Percentiles rank a stretch among this genome's conserved stretches.
These are phyloP conservation scores for Melanotaenia pygmaea DNA, from an alignment of 2,797 vertebrate species.

Conservation along the genomic window DNA sequence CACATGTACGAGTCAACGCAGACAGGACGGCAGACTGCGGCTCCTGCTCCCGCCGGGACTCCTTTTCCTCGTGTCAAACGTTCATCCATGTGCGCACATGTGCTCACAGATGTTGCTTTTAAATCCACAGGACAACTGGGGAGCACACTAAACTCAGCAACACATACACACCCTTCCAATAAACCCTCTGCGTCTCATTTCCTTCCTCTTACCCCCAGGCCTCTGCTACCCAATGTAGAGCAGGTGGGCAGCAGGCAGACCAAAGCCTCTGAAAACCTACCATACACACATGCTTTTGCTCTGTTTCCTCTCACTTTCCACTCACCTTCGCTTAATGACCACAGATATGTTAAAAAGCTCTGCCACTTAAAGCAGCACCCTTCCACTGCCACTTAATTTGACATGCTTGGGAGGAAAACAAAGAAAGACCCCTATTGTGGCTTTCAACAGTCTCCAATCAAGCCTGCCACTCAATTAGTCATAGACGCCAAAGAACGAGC, in stretches of 20 bases:
- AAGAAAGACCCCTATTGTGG: conserved; percentile 72
- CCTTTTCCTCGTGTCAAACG: conserved; percentile 42
- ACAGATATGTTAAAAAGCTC: conserved; percentile 68
- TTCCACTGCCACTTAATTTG: conserved; percentile 67
- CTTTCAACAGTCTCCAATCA: conserved; percentile 75
- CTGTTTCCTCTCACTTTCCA: conserved; percentile 47
- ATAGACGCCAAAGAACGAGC: conserved; percentile 35
- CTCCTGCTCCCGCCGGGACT: conserved; percentile 32
- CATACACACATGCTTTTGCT: conserved; percentile 27
- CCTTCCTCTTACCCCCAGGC: conserved; percentile 43
- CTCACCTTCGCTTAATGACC: conserved; percentile 71
- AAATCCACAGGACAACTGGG: conserved; percentile 69
- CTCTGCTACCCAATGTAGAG: conserved; percentile 62
- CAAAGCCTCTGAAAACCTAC: conserved; percentile 52
- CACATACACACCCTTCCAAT: conserved; percentile 55
- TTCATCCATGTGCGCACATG: conserved; percentile 37
- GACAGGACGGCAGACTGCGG: conserved; percentile 18
- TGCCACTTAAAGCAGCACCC: conserved; percentile 61
- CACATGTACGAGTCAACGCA: conserved; percentile 22
- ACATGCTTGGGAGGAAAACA: conserved; percentile 74
- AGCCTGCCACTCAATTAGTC: conserved; percentile 70
- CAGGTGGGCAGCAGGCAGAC: conserved; percentile 74
- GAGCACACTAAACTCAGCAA: conserved; percentile 17
- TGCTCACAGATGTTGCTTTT: conserved; percentile 44
- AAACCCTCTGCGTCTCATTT: conserved; percentile 69